A percentile compares a stretch with the other conserved stretches of the same genome.
Evolutionary conservation across 1,140 invertebrate species (phyloP).

Genomic region (Orchestia grillus): DNA sequence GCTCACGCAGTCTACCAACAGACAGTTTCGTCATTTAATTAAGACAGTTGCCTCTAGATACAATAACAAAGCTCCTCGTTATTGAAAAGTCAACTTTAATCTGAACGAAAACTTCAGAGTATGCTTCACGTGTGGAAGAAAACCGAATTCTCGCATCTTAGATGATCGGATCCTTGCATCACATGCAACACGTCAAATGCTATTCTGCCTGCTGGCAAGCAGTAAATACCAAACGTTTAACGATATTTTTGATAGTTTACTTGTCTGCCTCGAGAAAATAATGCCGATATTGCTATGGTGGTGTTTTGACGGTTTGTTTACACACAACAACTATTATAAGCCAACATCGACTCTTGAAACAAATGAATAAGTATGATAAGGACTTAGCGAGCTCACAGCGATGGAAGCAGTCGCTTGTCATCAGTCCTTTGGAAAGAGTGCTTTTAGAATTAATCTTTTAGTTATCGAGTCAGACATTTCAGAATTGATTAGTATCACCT

Average conservation of each 20-base stretch:
- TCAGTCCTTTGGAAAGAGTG: background rate
- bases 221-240: background rate
- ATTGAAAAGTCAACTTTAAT: background rate
- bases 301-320: background rate
- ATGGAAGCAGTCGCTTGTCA: background rate
- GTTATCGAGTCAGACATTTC: no score
- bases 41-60: background rate
- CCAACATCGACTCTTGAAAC: background rate
- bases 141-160: no score
- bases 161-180: background rate
- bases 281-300: no score
- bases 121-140: no score
- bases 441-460: background rate
- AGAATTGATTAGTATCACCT: no score
- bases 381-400: background rate
- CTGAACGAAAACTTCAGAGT: no score
- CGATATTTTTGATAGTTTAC: background rate
- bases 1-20: background rate
- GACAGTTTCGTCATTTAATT: background rate
- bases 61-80: background rate
- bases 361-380: background rate
- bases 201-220: background rate
- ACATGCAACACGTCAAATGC: background rate
- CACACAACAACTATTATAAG: background rate
- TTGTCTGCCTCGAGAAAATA: background rate